A percentile compares a stretch with the other conserved stretches of the same genome.
Conservation (phyloP, 2,113 vertebrate genomes). For the Myrmophylax atrothorax region DNA sequence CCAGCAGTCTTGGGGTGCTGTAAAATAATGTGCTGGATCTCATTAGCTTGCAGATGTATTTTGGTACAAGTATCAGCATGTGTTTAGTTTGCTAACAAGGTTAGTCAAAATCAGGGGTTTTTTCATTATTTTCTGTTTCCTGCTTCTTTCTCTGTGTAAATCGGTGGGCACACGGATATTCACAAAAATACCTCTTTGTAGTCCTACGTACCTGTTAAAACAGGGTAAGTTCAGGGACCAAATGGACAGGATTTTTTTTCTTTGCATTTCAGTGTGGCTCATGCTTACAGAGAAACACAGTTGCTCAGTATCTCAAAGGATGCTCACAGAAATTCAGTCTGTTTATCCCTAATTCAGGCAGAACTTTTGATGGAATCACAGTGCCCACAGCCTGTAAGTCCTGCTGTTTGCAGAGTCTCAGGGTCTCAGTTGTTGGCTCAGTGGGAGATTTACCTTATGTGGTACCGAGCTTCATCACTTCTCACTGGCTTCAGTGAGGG, state of each 20-base stretch:
- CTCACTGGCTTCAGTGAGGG: neutral
- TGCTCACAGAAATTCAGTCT: neutral
- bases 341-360: neutral
- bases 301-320: neutral
- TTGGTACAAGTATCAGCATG: neutral
- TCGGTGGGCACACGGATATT: fast-evolving
- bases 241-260: neutral
- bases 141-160: neutral
- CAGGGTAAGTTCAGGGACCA: neutral
- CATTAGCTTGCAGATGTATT: neutral
- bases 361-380: neutral
- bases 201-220: neutral
- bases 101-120: neutral
- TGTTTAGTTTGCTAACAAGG: neutral
- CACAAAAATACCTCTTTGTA: neutral
- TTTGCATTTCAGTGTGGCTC: neutral
- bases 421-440: neutral
- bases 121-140: neutral
- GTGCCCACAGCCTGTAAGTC: neutral
- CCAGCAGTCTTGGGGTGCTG: neutral
- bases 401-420: neutral
- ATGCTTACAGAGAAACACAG: neutral
- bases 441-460: neutral
- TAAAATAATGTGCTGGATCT: neutral
- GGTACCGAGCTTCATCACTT: neutral